Base-by-base conservation (phyloP, 2,888 invertebrate species). In the Athalia circularis region DNA sequence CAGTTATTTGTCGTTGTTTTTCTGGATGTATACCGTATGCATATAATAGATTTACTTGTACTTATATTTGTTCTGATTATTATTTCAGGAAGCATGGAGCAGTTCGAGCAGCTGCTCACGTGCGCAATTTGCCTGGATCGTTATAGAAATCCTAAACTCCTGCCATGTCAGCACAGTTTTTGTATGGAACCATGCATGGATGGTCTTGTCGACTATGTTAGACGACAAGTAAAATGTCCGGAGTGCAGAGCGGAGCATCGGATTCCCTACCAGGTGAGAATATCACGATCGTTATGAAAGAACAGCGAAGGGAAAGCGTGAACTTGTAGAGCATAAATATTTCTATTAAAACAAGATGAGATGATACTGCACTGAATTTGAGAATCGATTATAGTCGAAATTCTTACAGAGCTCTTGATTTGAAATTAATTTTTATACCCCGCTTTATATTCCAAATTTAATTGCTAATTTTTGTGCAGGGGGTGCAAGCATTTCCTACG, bases 141-240 rank as follows among this genome's bases (percentile, higher is more conserved):
- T 88, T 99, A 96, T 92, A 94, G 97, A 87, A 97, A 97, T 90
- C 99, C 99, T n/a, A 99, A 99, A 92, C 93, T 99, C 89, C 92
- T 99, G 90, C 99, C 99, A 94, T 99, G 99, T 91, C 99, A 99
- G 93, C 99, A 99, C 94, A 99, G 99, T 87, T 99, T 98, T 92
- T 99, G 99, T 90, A 97, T 98, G 96, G 97, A 98, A 89, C 99
- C 99, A 77, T 99, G 99, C 91, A 96, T 99, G 94, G 98, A 99
- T 91, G 97, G 98, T 83, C 93, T 99, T 74, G 97, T 98, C 88
- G 98, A 98, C 92, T 97, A 98, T 90, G 98, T 98, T 83, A 93
- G 97, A 84, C 93, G 98, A 92, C 98, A 98, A 94, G 96, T 98
- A 81, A 98, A 98, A 93, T 99, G 99, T 92, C 99, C 99, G 88